Conservation (phyloP, 2,797 vertebrate genomes). For the Myiotriccus ornatus region DNA sequence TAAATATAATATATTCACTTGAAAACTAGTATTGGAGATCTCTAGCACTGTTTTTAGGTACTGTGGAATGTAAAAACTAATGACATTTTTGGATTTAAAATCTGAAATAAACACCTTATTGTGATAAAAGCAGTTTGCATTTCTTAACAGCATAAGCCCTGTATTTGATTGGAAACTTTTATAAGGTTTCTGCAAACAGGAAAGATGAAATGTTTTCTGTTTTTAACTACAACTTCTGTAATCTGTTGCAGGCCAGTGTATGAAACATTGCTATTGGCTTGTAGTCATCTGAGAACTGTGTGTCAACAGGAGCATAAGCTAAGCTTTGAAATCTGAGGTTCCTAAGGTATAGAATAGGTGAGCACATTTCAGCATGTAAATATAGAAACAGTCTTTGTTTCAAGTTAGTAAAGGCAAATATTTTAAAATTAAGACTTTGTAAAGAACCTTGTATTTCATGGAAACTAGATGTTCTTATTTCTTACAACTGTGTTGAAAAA, state of each 20-base stretch:
- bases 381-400: neutral
- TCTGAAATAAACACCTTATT: neutral
- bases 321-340: neutral
- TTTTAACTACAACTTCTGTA: neutral
- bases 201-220: neutral
- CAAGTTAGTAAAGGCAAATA: neutral
- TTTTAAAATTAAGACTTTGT: neutral
- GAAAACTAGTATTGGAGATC: neutral
- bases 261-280: neutral
- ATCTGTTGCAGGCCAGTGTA: neutral
- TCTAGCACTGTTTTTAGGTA: neutral
- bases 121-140: neutral
- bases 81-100: neutral
- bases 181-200: neutral
- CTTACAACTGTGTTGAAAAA: neutral
- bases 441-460: neutral
- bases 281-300: neutral
- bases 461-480: neutral
- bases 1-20: neutral
- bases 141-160: neutral
- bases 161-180: neutral
- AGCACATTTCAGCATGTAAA: neutral
- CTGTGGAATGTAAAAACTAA: neutral
- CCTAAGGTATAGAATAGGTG: neutral
- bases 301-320: neutral